A percentile compares a stretch with the other conserved stretches of the same genome.
Evolutionary conservation across 2,888 invertebrate species (phyloP).

Genomic region (Spisula solida): DNA sequence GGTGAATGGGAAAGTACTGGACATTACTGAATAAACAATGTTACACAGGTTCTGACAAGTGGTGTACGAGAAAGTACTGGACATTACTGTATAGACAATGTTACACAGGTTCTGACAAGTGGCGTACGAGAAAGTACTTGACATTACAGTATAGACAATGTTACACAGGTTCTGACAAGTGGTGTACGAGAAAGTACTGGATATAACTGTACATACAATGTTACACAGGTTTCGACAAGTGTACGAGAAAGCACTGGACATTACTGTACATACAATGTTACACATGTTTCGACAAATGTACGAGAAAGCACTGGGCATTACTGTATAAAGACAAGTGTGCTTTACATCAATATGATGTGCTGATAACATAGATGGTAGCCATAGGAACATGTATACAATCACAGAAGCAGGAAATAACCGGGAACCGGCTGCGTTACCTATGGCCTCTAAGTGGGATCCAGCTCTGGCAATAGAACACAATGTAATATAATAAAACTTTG

Average conservation of each 20-base stretch:
- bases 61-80: no score
- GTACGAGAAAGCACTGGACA: background rate
- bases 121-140: no score
- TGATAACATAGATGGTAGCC: background rate
- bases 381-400: background rate
- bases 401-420: background rate
- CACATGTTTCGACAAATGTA: background rate
- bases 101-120: no score
- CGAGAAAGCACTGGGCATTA: background rate
- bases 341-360: background rate
- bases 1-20: no score
- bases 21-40: no score
- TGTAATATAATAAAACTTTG: background rate
- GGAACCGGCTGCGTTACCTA: background rate
- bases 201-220: background rate
- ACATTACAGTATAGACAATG: background rate
- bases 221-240: background rate
- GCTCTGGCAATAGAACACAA: background rate
- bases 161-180: background rate
- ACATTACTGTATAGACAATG: no score
- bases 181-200: no score
- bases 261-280: background rate
- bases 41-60: no score
- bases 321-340: background rate
- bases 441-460: conserved; percentile 6